Evolutionary conservation across 2,113 vertebrate species (phyloP), one percentile per base, ranked within the genome.

Genomic region (Labrus mixtus): DNA sequence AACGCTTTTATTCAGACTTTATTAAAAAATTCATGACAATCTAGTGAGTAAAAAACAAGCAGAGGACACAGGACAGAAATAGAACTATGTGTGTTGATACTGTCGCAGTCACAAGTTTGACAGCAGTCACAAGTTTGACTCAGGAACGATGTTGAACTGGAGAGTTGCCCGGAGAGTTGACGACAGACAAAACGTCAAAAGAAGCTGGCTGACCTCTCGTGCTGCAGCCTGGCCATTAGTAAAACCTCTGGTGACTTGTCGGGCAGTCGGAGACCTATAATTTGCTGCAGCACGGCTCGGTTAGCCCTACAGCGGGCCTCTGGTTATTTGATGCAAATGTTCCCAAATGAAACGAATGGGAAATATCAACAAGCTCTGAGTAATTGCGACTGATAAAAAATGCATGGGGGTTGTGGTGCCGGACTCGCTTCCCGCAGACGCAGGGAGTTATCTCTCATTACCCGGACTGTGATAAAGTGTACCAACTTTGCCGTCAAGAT

Each of bases 381-480:
- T 92, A 93, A 92, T 92, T 93, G 90, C 83, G 16, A 64, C 86
- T 92, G 89, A 89, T 92, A 86, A 92, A 92, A 93, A 90, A 92
- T 93, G 87, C 85, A 91, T 90, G 68, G 76, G 83, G 76, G 77
- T 79, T 65, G 84, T 73, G 80, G 62, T 55, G 70, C 71, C 25
- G 58, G 79, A 76, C 81, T 73, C 2, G 63, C 71, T 82, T 82
- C 84, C 74, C 71, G 72, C 85, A 83, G 85, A 88, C 23, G 57
- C 37, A 16, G 46, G 76, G 79, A 90, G 78, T 88, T 91, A 87
- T 89, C 88, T 83, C 87, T 93, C 91, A 90, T 93, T 93, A 92
- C 73, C 70, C 62, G 11, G 69, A 75, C 81, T 29, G 86, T 92
- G 90, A 91, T 93, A 89, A 92, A 93, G 90, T 84, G 72, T 67